Percentiles rank a stretch among this genome's conserved stretches.
phyloP scores from a whole-genome alignment of 2,888 invertebrate species.

The Eurytoma adleriae region DNA sequence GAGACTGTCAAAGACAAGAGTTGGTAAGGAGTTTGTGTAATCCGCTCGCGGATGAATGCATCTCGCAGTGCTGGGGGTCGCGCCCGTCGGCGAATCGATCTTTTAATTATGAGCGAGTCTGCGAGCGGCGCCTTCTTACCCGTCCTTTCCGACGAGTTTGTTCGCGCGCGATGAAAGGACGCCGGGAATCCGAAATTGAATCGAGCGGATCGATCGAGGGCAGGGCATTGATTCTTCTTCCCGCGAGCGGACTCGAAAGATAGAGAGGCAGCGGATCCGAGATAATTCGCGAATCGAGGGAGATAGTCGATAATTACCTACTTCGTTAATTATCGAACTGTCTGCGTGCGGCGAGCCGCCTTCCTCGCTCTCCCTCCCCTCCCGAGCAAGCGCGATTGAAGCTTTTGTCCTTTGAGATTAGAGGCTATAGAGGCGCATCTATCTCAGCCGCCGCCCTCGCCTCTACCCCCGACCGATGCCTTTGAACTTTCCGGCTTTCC shows the following conservation, averaged over 20 bases:
- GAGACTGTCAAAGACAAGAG: conserved; percentile 49
- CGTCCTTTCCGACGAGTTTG: not conserved
- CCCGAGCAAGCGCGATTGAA: conserved; percentile 7
- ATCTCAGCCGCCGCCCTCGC: not conserved
- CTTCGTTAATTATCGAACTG: conserved; percentile 55
- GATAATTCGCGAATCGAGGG: conserved; percentile 2
- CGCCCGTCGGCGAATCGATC: conserved; percentile 55
- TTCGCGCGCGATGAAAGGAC: not conserved
- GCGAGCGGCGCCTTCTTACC: conserved; percentile 47
- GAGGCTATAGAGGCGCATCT: conserved; percentile 10
- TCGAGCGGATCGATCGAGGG: conserved; percentile 33
- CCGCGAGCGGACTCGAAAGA: not conserved
- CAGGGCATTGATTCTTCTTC: conserved; percentile 18
- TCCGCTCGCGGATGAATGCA: conserved; percentile 62
- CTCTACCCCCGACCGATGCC: conserved; percentile 1
- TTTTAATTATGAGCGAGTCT: conserved; percentile 63
- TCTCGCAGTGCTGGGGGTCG: conserved; percentile 28
- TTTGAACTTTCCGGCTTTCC: conserved; percentile 33
- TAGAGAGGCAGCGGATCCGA: not conserved
- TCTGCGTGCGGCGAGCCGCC: conserved; percentile 4
- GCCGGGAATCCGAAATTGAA: conserved; percentile 44
- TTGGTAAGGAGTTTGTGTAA: conserved; percentile 65
- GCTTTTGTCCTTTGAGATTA: conserved; percentile 48
- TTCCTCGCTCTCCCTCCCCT: not conserved
- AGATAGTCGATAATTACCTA: conserved; percentile 50